Conservation (phyloP, 1,140 invertebrate species). For the Drosophila burlai region DNA sequence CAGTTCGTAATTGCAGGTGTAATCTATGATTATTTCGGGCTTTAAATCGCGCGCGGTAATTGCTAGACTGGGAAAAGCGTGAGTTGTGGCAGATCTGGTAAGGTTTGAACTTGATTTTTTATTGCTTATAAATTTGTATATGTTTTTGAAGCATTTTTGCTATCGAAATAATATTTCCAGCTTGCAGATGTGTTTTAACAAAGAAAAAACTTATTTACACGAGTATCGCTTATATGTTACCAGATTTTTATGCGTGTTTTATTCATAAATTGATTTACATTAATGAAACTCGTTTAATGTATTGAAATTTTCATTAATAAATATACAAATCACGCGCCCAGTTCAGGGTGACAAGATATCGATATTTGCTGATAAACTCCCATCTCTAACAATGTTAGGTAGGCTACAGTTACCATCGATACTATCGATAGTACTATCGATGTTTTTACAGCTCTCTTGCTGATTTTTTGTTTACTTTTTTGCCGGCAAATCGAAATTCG, state of each 20-base stretch:
- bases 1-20: conserved; percentile 2
- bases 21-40: conserved; percentile 28
- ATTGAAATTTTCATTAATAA: no score
- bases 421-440: no score
- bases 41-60: neutral
- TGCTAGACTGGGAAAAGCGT: neutral
- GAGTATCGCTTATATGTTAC: neutral
- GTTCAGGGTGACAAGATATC: conserved; percentile 7
- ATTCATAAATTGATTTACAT: neutral
- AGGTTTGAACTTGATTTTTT: neutral
- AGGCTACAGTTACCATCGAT: conserved; percentile 13
- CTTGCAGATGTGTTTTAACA: neutral
- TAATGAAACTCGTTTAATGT: neutral
- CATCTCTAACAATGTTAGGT: conserved; percentile 32
- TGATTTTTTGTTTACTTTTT: conserved; percentile 38
- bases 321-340: conserved; percentile 21
- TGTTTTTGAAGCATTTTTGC: no score
- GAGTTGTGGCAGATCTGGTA: neutral
- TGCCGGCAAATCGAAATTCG: conserved; percentile 57
- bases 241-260: neutral
- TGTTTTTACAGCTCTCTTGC: neutral
- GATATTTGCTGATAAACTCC: neutral
- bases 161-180: neutral
- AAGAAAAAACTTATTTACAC: neutral
- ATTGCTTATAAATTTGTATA: no score